Conservation (phyloP, 1,140 invertebrate species). For the Aphelinus atriplicis region DNA sequence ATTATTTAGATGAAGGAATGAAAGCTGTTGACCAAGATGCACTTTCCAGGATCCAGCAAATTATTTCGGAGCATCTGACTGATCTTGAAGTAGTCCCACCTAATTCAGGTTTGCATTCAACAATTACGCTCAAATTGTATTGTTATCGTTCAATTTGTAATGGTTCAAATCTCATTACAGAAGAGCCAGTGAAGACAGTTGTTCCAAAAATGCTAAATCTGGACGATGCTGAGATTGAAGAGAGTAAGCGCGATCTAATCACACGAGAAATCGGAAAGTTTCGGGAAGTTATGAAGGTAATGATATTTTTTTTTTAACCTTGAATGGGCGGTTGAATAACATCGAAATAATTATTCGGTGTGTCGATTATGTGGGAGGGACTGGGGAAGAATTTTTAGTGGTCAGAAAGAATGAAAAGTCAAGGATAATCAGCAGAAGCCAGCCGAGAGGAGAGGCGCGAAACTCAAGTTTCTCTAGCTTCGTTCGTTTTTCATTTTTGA, state of each 20-base stretch:
- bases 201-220: slow-evolving; percentile 70
- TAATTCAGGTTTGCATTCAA: slow-evolving; percentile 55
- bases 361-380: slow-evolving; percentile 6
- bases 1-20: slow-evolving; percentile 85
- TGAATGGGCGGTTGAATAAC: neutral
- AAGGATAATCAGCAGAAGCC: slow-evolving; percentile 36
- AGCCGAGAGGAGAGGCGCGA: slow-evolving; percentile 38
- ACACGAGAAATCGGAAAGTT: slow-evolving; percentile 97
- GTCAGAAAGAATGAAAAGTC: slow-evolving; percentile 25
- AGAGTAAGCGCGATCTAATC: slow-evolving; percentile 95
- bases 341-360: slow-evolving; percentile 34
- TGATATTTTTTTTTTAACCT: slow-evolving; percentile 39
- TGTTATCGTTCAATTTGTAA: slow-evolving; percentile 2
- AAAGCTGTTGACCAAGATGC: slow-evolving; percentile 78
- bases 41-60: slow-evolving; percentile 78
- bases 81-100: slow-evolving; percentile 75
- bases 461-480: slow-evolving; percentile 36
- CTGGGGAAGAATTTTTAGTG: slow-evolving; percentile 18
- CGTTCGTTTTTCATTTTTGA: slow-evolving; percentile 32
- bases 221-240: slow-evolving; percentile 89
- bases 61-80: slow-evolving; percentile 83
- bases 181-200: slow-evolving; percentile 71
- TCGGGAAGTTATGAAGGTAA: slow-evolving; percentile 96
- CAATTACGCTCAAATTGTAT: neutral
- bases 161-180: slow-evolving; percentile 51